phyloP scores from a whole-genome alignment of 2,888 invertebrate species.

The Dicranocentrus wangi region DNA sequence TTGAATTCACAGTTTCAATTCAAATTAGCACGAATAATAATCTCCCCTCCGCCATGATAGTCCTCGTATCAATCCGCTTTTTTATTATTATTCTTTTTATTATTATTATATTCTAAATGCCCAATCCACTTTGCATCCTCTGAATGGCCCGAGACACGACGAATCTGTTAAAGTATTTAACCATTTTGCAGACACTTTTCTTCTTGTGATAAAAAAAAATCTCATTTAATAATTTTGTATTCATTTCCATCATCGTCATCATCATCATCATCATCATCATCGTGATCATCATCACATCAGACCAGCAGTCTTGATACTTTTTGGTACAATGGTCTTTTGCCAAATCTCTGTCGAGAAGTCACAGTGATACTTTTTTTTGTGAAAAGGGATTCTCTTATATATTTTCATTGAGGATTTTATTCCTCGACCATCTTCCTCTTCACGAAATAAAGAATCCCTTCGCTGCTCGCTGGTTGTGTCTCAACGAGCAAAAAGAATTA shows the following conservation, averaged over 20 bases:
- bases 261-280: background rate
- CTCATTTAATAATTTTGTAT: constrained; percentile 6
- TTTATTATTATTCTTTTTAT: too few relatives aligned
- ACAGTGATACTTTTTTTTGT: background rate
- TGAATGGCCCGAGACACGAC: too few relatives aligned
- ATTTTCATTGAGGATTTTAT: background rate
- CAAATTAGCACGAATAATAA: too few relatives aligned
- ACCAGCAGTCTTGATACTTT: too few relatives aligned
- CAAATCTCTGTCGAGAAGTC: constrained; percentile 52
- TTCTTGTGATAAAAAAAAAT: constrained; percentile 19
- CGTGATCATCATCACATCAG: background rate
- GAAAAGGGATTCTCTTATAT: background rate
- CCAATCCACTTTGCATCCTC: too few relatives aligned
- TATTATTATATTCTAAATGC: too few relatives aligned
- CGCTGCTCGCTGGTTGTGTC: constrained; percentile 32
- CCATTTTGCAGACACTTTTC: constrained; percentile 44
- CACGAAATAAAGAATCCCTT: constrained; percentile 27
- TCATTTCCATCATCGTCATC: background rate
- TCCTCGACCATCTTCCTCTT: background rate
- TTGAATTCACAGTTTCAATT: too few relatives aligned
- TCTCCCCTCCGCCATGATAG: too few relatives aligned
- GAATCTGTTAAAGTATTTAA: constrained; percentile 40
- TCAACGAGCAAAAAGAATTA: constrained; percentile 54
- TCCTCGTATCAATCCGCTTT: too few relatives aligned
- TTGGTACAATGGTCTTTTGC: constrained; percentile 5